Evolutionary conservation across 2,113 vertebrate genomes (phyloP), one percentile per base, ranked within the genome.

Genomic region (Phrynosoma platyrhinos): DNA sequence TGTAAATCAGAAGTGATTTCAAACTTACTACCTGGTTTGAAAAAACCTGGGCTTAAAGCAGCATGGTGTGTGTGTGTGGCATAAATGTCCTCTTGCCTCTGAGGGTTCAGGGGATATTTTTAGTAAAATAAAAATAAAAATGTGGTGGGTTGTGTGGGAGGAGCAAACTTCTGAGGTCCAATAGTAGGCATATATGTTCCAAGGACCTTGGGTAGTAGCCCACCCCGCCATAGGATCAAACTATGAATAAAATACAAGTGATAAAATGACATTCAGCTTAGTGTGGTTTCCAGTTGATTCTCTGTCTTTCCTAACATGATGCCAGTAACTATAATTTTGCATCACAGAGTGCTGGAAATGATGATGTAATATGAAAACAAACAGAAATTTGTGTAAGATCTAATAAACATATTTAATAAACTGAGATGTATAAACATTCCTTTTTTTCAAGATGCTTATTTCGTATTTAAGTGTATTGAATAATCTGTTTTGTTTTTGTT

Each of bases 401-500:
- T 36, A 36, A 36, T 36, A 36, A 36, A 36, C 36, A 36, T 2
- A 62, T 69, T 30, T 47, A 64, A 36, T 27, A 81, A 80, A 21
- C 25, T 71, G 58, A 77, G 4, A 16, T 55, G 30, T 85, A 83
- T 1, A 86, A 85, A 14, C 5, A 23, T 2, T 6, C 9, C 30
- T 32, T 16, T n/a, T 64, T 89, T 78, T 76, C 23, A 71, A 71
- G n/a, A 47, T 40, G 36, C 88, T 75, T 18, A 83, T 10, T 55
- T 76, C 32, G 3, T 62, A n/a, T 52, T 47, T 53, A 74, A 13
- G 9, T 79, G 87, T 53, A 18, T 86, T 84, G 71, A 82, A 79
- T 95, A 82, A 92, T 3, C 1, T 84, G 79, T 87, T 88, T 87
- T 2, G 92, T 16, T 69, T 83, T 76, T 32, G 47, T 47, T 47